Base-by-base conservation (phyloP, 1,140 invertebrate genomes). In the Artemia franciscana region DNA sequence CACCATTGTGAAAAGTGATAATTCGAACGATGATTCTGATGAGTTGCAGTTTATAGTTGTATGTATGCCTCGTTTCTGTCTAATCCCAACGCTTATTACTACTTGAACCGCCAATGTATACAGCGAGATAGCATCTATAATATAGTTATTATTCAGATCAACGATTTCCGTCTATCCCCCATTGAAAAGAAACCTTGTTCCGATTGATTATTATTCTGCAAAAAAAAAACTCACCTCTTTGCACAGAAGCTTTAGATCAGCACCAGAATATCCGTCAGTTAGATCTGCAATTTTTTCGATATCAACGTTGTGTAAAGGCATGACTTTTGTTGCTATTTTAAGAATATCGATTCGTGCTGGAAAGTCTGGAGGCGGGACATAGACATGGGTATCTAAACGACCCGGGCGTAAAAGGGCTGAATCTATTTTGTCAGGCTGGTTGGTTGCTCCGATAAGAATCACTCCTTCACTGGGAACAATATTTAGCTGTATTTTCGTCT, bases 351-450 rank as follows among this genome's bases (percentile, higher is more conserved):
- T 67, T 63, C 83, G 65, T 26, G 66, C 62, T 28, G 64, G 21
- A 15, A 27, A 21, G 67, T 85, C 78, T 4, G 86, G 86, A 2
- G 85, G 76, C 0, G 83, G 82, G 0, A 89, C 83, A 71, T 85
- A 83, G 59, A 88, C 78, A 15, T 85, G 72, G 63, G 81, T 76
- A 68, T 88, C 85, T 64, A 89, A 77, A 59, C 86, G 73, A 0
- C 86, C 86, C 0, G 85, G 85, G 60, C 86, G 71, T 24, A 88
- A 69, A 7, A 90, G 71, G 0, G 86, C 86, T 67, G 80, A 73
- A 67, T 90, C 87, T 65, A 90, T 79, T 69, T 82, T 80, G 67
- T 88, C 83, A 0, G 85, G 85, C 59, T 85, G 77, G 72, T 86
- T 86, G 21, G 84, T 86, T 7, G 84, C 84, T 5, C 78, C 84